Percentiles rank a stretch among this genome's conserved stretches.
phyloP scores from a whole-genome alignment of 1,140 invertebrate species.

The Latrodectus geometricus region DNA sequence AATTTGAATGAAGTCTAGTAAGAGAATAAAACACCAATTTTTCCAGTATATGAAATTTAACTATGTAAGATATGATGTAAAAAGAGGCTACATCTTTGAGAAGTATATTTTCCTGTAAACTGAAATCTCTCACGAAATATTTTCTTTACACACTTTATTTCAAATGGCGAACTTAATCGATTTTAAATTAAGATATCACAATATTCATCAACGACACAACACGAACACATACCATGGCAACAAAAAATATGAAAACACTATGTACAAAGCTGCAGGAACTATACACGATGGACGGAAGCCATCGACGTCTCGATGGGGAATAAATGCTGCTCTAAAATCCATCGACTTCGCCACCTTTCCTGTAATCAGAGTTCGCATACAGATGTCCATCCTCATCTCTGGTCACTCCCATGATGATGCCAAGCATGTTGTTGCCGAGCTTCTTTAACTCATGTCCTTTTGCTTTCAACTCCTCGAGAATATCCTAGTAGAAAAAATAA shows the following conservation, averaged over 20 bases:
- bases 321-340: conserved; percentile 63
- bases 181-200: no score
- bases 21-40: no score
- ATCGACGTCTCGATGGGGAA: neutral
- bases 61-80: no score
- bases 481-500: conserved; percentile 39
- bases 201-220: no score
- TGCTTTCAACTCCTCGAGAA: conserved; percentile 40
- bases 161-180: no score
- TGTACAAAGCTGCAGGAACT: neutral
- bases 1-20: no score
- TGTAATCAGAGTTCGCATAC: conserved; percentile 65
- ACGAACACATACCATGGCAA: no score
- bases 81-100: no score
- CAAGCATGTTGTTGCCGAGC: conserved; percentile 27
- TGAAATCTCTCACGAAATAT: no score
- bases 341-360: conserved; percentile 64
- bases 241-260: neutral
- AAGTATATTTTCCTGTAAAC: no score
- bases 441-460: conserved; percentile 43
- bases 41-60: no score
- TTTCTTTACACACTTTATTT: no score
- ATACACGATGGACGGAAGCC: neutral
- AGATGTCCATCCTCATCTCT: conserved; percentile 49
- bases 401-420: conserved; percentile 56